Conservation (phyloP, 2,888 invertebrate species). For the Conops quadrifasciatus region DNA sequence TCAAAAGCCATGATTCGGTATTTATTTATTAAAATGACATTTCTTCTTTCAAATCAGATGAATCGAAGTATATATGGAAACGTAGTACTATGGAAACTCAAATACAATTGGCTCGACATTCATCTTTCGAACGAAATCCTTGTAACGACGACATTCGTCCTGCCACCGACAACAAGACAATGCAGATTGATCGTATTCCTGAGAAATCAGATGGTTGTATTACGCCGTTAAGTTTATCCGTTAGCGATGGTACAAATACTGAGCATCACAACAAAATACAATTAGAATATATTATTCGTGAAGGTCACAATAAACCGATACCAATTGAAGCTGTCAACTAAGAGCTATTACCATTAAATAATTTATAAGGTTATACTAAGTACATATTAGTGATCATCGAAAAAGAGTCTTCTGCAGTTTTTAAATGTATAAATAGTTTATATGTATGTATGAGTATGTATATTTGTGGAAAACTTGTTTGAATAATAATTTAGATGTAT, state of each 20-base stretch:
- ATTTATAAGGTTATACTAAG: too few relatives aligned
- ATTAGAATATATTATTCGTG: conserved; percentile 59
- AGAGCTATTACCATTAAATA: too few relatives aligned
- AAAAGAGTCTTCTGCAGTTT: not conserved
- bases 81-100: conserved; percentile 64
- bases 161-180: not conserved
- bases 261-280: conserved; percentile 51
- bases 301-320: conserved; percentile 62
- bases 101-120: conserved; percentile 53
- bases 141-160: too few relatives aligned
- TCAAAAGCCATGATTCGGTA: not conserved
- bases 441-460: too few relatives aligned
- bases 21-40: conserved; percentile 13
- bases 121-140: conserved; percentile 38
- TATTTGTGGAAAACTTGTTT: not conserved
- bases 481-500: not conserved
- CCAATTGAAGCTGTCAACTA: not conserved
- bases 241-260: conserved; percentile 47
- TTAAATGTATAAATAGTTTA: too few relatives aligned
- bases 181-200: conserved; percentile 49
- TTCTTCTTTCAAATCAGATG: conserved; percentile 45
- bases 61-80: conserved; percentile 57
- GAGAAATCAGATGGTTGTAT: conserved; percentile 47
- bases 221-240: conserved; percentile 54
- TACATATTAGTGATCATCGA: not conserved